phyloP scores from a whole-genome alignment of 2,797 vertebrate species.

The Paramormyrops hopkinsi region DNA sequence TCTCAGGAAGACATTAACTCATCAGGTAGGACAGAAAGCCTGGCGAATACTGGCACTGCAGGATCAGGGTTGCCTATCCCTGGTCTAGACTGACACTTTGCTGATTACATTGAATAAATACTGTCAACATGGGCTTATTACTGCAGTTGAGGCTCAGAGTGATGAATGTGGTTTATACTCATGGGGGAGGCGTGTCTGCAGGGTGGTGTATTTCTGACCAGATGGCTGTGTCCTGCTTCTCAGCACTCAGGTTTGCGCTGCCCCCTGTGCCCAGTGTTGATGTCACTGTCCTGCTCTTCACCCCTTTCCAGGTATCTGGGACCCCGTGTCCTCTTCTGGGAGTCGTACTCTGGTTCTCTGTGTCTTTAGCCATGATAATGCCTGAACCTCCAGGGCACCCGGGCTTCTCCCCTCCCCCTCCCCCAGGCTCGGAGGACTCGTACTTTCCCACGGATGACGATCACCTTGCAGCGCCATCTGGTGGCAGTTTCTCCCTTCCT shows the following conservation, averaged over 20 bases:
- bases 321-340: constrained; percentile 40
- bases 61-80: not conserved
- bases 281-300: not conserved
- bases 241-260: not conserved
- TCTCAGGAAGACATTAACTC: not conserved
- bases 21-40: not conserved
- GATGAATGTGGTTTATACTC: not conserved
- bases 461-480: not conserved
- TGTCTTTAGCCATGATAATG: constrained; percentile 41
- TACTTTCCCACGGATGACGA: not conserved
- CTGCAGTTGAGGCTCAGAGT: not conserved
- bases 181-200: not conserved
- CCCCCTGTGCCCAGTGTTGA: not conserved
- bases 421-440: not conserved
- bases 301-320: not conserved
- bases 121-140: not conserved
- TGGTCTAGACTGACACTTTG: not conserved
- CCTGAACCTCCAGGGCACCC: not conserved
- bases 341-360: constrained; percentile 38
- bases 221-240: not conserved
- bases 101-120: not conserved
- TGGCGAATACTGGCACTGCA: not conserved
- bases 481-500: not conserved
- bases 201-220: not conserved
- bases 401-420: constrained; percentile 2